Evolutionary conservation across 2,797 vertebrate species (phyloP), one percentile per base, ranked within the genome.

Genomic region (Myotis daubentonii): DNA sequence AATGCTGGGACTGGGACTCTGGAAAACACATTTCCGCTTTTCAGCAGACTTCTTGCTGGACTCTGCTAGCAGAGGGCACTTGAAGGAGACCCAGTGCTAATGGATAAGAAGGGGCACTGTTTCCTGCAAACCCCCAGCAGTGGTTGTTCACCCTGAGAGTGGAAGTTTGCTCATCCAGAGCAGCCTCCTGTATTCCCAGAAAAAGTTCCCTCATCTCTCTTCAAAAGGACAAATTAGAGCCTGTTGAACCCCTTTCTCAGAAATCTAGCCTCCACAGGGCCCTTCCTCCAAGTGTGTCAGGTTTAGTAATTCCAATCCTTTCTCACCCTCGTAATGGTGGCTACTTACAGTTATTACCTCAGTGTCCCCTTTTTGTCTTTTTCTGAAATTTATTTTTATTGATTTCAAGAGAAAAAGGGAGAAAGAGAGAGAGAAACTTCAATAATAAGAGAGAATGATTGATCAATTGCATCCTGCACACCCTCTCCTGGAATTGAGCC

Each of bases 151-250:
- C 2, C 0, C 4, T 44, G 41, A 23, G 6, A 41, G 23, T 17
- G 30, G 1, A 44, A n/a, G 3, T 57, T 80, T 28, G 2, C 28
- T 41, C 17, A 41, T 74, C 6, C 4, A 30, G 7, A 1, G 30
- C 8, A 72, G 4, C 3, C 6, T 57, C 0, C 4, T 28, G 2
- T 49, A 15, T 20, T 90, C 33, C 60, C 22, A 57, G 30, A 28
- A 19, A 25, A 83, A 81, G 6, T 0, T 1, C 9, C 4, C 1
- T 36, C 3, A 5, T 7, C 25, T 1, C 0, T 6, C 17, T 16
- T 75, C 7, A 60, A 6, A 55, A 55, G 5, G 74, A 51, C 0
- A 65, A 66, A 5, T 2, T 49, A 5, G 3, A 60, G 0, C 38
- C 44, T 78, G 17, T 20, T 89, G 20, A 84, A 5, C 1, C 16